Evolutionary conservation across 1,140 invertebrate species (phyloP), one percentile per base, ranked within the genome.

Genomic region (Bacillus rossius): DNA sequence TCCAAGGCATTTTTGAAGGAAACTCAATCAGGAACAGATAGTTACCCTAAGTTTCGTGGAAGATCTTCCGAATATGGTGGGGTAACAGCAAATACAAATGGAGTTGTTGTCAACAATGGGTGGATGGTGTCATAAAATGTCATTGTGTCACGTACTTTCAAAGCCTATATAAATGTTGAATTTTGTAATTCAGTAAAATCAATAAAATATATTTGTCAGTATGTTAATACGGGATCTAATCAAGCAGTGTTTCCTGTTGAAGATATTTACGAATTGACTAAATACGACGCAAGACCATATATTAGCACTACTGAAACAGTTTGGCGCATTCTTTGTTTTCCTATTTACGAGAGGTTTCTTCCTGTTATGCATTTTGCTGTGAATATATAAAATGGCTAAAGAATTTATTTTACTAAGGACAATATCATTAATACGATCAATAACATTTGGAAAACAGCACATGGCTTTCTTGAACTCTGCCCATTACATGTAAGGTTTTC

Each of bases 271-370:
- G 73, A 78, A 68, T 63, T 76, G 7, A 57, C 29, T 3, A 45
- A 2, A 4, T 75, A 70, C 54, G 53, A 74, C 64, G 62, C 64
- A 40, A 66, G 66, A 0, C 14, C 73, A 54, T 74, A 74, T 59
- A 61, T 75, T 3, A 68, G 68, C 41, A 47, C 42, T 37, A 64
- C 67, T 55, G 73, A 78, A 67, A 74, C 76, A 29, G 59, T 64
- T 54, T 78, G 72, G 71, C 55, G 68, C 47, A 71, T 78, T 37
- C 66, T 71, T 13, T 50, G 60, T 43, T 73, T 71, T 56, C 62
- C 63, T 23, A 68, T 76, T 26, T 69, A 74, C 53, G 67, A 74
- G 54, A 50, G 65, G 37, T 63, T 68, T 57, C 74, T 72, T 48
- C 20, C 69, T 41, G 67, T 76, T 49, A 25, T 66, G 8, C 65